Evolutionary conservation across 2,113 vertebrate species (phyloP).

Genomic region (Actinemys pallida): DNA sequence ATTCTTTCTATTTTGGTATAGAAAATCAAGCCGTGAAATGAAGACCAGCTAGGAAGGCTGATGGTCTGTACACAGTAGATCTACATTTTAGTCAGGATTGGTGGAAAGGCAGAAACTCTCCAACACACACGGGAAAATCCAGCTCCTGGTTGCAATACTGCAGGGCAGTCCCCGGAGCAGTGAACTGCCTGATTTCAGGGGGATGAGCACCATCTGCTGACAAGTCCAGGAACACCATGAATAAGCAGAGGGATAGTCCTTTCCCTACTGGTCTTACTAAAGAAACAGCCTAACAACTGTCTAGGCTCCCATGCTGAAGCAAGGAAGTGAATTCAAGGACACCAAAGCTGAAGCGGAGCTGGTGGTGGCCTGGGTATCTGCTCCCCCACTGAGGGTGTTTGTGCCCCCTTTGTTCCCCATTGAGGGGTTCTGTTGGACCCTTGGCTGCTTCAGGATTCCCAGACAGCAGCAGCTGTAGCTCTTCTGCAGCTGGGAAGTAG

Average conservation of each 20-base stretch:
- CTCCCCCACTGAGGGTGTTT: neutral
- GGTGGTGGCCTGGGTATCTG: neutral
- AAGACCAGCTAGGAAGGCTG: neutral
- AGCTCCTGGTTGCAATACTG: no score
- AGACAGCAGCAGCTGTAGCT: neutral
- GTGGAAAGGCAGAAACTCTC: no score
- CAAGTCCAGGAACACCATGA: neutral
- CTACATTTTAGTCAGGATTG: no score
- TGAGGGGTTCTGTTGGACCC: no score
- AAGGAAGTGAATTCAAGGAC: neutral
- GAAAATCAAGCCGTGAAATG: neutral
- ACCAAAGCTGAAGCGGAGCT: neutral
- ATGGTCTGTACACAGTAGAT: no score
- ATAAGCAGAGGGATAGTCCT: no score
- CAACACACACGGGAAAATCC: no score
- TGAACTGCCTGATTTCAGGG: no score
- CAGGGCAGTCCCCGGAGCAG: no score
- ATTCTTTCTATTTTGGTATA: neutral
- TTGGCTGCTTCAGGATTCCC: neutral
- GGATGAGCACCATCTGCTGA: neutral
- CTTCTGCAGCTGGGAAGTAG: neutral
- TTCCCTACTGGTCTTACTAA: no score
- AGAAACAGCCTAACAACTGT: no score
- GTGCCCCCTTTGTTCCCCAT: neutral
- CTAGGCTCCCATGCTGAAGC: no score